Conservation (phyloP, 2,113 vertebrate species). For the Cephalophus harveyi region DNA sequence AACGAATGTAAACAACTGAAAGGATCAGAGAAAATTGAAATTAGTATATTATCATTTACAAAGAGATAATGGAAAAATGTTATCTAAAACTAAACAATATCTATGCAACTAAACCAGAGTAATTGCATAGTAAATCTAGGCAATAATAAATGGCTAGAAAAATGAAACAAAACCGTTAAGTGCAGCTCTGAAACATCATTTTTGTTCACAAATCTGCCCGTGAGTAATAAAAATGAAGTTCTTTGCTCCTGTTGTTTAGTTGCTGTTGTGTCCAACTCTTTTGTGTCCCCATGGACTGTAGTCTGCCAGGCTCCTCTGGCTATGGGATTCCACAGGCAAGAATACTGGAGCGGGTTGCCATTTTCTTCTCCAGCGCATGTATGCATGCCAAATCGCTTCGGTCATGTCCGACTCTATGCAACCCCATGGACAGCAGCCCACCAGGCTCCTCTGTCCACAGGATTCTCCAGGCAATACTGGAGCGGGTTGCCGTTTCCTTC, state of each 20-base stretch:
- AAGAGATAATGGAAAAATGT: neutral
- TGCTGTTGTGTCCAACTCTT: neutral
- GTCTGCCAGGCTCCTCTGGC: neutral
- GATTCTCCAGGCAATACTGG: neutral
- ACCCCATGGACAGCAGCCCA: neutral
- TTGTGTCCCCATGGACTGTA: neutral
- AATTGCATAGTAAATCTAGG: neutral
- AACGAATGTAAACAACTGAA: neutral
- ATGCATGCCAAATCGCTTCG: too few relatives aligned
- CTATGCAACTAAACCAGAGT: neutral
- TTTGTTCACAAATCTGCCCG: neutral
- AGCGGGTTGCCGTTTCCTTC: neutral
- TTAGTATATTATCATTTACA: neutral
- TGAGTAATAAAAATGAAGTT: neutral
- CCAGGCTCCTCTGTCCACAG: neutral
- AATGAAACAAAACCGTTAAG: neutral
- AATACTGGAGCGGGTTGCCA: neutral
- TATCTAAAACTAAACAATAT: neutral
- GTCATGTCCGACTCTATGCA: too few relatives aligned
- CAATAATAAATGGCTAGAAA: neutral
- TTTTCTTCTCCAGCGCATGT: too few relatives aligned
- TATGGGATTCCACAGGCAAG: neutral
- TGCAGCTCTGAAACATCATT: neutral
- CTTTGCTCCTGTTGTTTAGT: neutral
- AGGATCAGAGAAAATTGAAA: neutral